Conservation (phyloP, 2,888 invertebrate genomes). For the Ganaspis brasiliensis region DNA sequence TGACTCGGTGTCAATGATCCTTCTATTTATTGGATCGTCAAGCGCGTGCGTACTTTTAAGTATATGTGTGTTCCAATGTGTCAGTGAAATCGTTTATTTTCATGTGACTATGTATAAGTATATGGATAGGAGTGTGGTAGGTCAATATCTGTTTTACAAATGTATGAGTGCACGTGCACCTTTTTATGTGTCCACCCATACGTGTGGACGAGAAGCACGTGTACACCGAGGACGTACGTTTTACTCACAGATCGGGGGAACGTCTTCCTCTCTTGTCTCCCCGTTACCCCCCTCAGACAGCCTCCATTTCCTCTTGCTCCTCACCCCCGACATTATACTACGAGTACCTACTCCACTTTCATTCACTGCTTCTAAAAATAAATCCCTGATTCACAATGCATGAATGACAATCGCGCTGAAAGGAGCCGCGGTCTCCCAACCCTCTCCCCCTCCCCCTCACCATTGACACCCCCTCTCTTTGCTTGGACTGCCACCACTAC, state of each 20-base stretch:
- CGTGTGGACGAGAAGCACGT: conserved; percentile 59
- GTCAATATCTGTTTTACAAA: conserved; percentile 45
- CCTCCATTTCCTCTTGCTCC: conserved; percentile 59
- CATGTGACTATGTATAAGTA: conserved; percentile 52
- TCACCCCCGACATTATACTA: conserved; percentile 59
- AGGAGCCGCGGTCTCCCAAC: conserved; percentile 58
- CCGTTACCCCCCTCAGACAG: conserved; percentile 50
- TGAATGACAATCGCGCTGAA: conserved; percentile 76
- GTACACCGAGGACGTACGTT: conserved; percentile 65
- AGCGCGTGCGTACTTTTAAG: conserved; percentile 61
- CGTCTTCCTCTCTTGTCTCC: conserved; percentile 62
- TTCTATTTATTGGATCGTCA: conserved; percentile 72
- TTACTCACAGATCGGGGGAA: conserved; percentile 71
- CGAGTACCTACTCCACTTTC: conserved; percentile 77
- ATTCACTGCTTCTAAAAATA: conserved; percentile 78
- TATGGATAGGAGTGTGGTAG: conserved; percentile 52
- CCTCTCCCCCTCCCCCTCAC: conserved; percentile 45
- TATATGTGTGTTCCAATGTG: conserved; percentile 27
- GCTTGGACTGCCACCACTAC: conserved; percentile 29
- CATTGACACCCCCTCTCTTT: conserved; percentile 39
- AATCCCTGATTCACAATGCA: conserved; percentile 78
- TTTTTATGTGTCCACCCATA: conserved; percentile 47
- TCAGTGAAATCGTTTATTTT: conserved; percentile 40
- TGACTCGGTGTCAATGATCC: conserved; percentile 71
- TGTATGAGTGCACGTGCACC: conserved; percentile 50